Percentiles rank a stretch among this genome's conserved stretches.
phyloP scores from a whole-genome alignment of 2,797 vertebrate genomes.

The Platyrinchus mystaceus region DNA sequence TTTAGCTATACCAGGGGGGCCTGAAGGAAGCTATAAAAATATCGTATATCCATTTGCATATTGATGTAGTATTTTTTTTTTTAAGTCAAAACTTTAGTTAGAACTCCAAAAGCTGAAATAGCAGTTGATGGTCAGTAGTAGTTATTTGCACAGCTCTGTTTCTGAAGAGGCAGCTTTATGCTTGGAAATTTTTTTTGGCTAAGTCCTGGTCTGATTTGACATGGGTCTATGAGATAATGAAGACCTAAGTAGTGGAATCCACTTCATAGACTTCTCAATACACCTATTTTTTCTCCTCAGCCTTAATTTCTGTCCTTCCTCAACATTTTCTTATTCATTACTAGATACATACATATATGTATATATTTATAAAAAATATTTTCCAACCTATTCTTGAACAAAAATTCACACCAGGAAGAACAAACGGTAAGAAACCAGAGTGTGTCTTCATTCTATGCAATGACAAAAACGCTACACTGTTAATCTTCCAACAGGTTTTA shows the following conservation, averaged over 20 bases:
- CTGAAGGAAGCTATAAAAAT: not conserved
- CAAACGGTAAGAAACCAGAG: not conserved
- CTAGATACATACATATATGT: accelerated
- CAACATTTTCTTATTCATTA: not conserved
- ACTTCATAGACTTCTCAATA: not conserved
- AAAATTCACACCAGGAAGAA: not conserved
- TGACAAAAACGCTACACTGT: not conserved
- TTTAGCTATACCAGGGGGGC: not conserved
- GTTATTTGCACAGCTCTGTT: not conserved
- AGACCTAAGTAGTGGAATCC: not conserved
- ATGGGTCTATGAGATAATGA: not conserved
- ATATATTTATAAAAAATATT: not conserved
- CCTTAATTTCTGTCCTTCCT: not conserved
- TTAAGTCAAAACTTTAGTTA: not conserved
- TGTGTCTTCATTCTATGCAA: not conserved
- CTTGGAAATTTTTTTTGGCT: not conserved
- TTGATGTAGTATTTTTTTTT: not conserved
- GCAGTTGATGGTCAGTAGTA: not conserved
- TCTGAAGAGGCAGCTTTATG: not conserved
- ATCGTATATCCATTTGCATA: not conserved
- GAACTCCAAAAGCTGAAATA: not conserved
- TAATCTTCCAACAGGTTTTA: not conserved
- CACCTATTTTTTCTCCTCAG: not conserved
- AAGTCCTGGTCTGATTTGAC: not conserved
- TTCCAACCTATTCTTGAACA: not conserved